These are phyloP conservation scores for Podabrus alpinus DNA, from an alignment of 2,888 invertebrate species.

Conservation along the genomic window DNA sequence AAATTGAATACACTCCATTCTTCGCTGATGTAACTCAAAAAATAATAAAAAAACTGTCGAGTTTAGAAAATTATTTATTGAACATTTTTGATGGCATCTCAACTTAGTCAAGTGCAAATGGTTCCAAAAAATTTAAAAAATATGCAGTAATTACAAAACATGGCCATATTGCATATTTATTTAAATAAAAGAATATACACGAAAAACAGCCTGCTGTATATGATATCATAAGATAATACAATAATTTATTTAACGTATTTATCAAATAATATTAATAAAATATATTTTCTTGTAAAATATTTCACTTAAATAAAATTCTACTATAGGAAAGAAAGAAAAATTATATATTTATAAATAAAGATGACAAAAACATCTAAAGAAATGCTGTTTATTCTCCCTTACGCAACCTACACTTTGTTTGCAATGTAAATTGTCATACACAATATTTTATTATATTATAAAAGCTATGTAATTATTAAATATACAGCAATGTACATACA, in stretches of 20 bases:
- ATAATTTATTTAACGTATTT: conserved; percentile 36
- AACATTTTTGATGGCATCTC: conserved; percentile 42
- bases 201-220: conserved; percentile 47
- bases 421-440: conserved; percentile 26
- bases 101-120: conserved; percentile 35
- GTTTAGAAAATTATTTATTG: conserved; percentile 36
- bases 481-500: conserved; percentile 19
- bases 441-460: conserved; percentile 25
- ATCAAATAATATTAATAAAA: conserved; percentile 35
- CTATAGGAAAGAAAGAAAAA: not conserved
- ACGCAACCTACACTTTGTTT: not conserved
- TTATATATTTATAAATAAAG: conserved; percentile 4
- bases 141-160: conserved; percentile 40
- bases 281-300: conserved; percentile 37
- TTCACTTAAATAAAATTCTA: conserved; percentile 29
- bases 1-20: not conserved
- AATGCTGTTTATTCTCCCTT: not conserved
- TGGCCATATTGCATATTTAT: conserved; percentile 49
- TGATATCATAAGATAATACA: conserved; percentile 39
- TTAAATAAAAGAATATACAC: conserved; percentile 47
- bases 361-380: not conserved
- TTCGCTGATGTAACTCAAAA: not conserved
- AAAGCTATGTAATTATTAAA: conserved; percentile 26
- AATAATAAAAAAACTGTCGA: not conserved
- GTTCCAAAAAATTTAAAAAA: conserved; percentile 32